Base-by-base conservation (phyloP, 2,113 vertebrate species). In the Gallinago undulata region DNA sequence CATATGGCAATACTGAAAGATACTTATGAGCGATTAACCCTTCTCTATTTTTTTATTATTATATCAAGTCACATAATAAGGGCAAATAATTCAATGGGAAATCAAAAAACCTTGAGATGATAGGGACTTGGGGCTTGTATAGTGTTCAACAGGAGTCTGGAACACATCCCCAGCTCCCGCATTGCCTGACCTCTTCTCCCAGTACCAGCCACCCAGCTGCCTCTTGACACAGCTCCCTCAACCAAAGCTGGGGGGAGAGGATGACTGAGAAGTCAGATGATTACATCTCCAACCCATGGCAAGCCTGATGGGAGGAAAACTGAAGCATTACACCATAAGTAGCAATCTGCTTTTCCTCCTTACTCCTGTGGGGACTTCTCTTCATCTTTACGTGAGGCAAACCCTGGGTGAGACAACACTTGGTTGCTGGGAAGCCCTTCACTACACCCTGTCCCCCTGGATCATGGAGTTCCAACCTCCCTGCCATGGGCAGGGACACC, bases 391-490 rank as follows among this genome's bases (percentile, higher is more conserved):
- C 2, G 0, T 18, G 39, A 76, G 53, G 15, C 10, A 64, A 70
- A 76, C 33, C 33, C 24, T 11, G 22, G 24, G 11, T 17, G 25
- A 64, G 43, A 33, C 13, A 56, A 50, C 13, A 55, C 1, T 18
- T 0, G 0, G 17, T 11, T 41, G 27, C 14, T 25, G 4, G 2
- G 28, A 27, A 84, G 14, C 28, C 22, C 33, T 35, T 30, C 35
- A n/a, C 25, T 39, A 33, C 18, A 16, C n/a, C 19, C 39, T 13
- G 2, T 24, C 14, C 11, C 3, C 7, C 27, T 8, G 55, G 39
- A 41, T 30, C 12, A 64, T 43, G 4, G 22, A 66, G 25, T 30
- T 64, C 27, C 18, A 41, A 8, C 4, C 18, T 37, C 27, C 39
- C 28, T 43, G 27, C 39, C 37, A 5, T 15, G 8, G 39, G 4